Evolutionary conservation across 2,113 vertebrate genomes (phyloP).

Genomic region (Ahaetulla prasina): DNA sequence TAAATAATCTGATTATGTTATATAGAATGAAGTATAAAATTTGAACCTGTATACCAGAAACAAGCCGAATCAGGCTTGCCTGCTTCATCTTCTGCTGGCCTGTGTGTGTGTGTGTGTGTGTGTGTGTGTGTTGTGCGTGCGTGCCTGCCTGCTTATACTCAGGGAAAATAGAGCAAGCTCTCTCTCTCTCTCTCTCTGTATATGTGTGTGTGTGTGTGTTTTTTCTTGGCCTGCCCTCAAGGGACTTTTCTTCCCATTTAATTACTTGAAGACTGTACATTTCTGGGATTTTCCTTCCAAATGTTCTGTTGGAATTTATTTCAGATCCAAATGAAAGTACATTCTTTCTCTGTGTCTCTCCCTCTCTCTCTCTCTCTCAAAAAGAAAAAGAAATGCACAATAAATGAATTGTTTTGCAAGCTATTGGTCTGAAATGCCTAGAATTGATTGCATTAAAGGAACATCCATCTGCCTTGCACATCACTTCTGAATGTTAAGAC

Average conservation of each 20-base stretch:
- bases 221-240: slow-evolving; percentile 69
- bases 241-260: slow-evolving; percentile 73
- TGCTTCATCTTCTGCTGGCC: slow-evolving; percentile 49
- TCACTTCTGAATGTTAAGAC: slow-evolving; percentile 67
- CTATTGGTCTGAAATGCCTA: slow-evolving; percentile 70
- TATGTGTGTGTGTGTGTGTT: slow-evolving; percentile 27
- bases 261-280: slow-evolving; percentile 71
- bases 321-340: slow-evolving; percentile 36
- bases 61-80: slow-evolving; percentile 57
- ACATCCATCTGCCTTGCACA: slow-evolving; percentile 62
- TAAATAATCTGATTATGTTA: slow-evolving; percentile 80
- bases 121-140: slow-evolving; percentile 34
- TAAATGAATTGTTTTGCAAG: slow-evolving; percentile 68
- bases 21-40: slow-evolving; percentile 72
- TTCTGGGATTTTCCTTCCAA: slow-evolving; percentile 76
- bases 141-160: slow-evolving; percentile 50
- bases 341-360: slow-evolving; percentile 34
- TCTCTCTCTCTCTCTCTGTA: too few relatives aligned
- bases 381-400: slow-evolving; percentile 33
- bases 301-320: slow-evolving; percentile 66
- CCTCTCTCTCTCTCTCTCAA: slow-evolving; percentile 29
- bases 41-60: slow-evolving; percentile 63
- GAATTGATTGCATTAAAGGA: slow-evolving; percentile 69
- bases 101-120: not conserved
- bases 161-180: slow-evolving; percentile 67